Evolutionary conservation across 2,797 vertebrate genomes (phyloP).

Genomic region (Aselliscus stoliczkanus): DNA sequence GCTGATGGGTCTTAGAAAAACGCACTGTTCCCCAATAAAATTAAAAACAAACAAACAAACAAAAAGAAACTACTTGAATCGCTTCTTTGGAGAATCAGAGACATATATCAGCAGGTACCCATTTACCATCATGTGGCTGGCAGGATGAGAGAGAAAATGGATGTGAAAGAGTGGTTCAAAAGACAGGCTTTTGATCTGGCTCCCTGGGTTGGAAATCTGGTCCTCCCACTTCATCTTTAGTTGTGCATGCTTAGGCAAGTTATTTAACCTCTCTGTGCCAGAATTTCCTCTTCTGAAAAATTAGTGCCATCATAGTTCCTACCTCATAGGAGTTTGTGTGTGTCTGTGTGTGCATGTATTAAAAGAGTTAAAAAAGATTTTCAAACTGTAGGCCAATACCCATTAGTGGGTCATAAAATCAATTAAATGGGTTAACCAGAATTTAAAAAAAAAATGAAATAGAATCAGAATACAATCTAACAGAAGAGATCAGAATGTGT

Average conservation of each 20-base stretch:
- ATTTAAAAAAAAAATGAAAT: neutral
- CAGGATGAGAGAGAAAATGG: neutral
- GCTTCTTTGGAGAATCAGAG: neutral
- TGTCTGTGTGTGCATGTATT: neutral
- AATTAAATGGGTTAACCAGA: neutral
- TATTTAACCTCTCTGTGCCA: neutral
- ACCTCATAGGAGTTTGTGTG: neutral
- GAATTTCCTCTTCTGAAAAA: conserved; percentile 4
- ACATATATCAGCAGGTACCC: neutral
- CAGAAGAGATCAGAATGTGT: neutral
- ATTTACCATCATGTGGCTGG: neutral
- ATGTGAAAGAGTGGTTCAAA: neutral
- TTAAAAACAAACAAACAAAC: too few species aligned
- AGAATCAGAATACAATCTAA: neutral
- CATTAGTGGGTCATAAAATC: neutral
- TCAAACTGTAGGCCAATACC: neutral
- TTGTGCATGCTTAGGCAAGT: neutral
- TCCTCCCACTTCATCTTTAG: neutral
- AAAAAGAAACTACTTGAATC: neutral
- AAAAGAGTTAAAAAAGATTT: neutral
- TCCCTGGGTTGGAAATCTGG: neutral
- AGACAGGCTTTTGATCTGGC: neutral
- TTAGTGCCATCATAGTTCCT: neutral
- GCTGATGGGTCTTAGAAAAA: too few species aligned
- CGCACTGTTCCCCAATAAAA: too few species aligned